phyloP scores from a whole-genome alignment of 1,140 invertebrate species.

The Tetragnatha versicolor region DNA sequence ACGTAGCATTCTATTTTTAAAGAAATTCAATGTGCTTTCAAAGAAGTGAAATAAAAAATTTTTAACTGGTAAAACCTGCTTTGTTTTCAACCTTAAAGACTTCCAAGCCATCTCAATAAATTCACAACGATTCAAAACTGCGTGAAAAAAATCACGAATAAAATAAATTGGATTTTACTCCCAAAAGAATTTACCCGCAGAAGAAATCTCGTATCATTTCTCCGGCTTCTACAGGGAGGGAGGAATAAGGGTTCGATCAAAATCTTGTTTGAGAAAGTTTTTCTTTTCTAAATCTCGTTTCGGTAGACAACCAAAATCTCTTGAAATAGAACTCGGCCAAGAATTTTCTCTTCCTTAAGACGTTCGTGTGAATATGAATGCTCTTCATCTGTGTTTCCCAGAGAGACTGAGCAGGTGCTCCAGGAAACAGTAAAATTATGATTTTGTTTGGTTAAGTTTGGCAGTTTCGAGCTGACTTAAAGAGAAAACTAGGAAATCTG shows the following conservation, averaged over 20 bases:
- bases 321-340: neutral
- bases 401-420: neutral
- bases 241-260: slow-evolving; percentile 15
- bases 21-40: no score
- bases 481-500: no score
- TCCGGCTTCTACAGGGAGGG: neutral
- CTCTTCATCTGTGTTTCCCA: neutral
- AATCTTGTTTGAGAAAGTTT: slow-evolving; percentile 22
- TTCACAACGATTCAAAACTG: no score
- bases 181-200: neutral
- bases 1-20: no score
- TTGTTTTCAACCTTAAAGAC: no score
- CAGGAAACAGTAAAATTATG: no score
- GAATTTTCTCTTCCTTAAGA: neutral
- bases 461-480: no score
- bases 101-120: no score
- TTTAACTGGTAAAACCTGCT: no score
- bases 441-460: no score
- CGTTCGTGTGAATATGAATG: neutral
- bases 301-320: neutral
- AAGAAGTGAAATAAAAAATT: no score
- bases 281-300: slow-evolving; percentile 18
- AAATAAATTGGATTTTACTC: slow-evolving; percentile 1
- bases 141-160: neutral
- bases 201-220: slow-evolving; percentile 12